Evolutionary conservation across 1,140 invertebrate genomes (phyloP).

Genomic region (Nilaparvata lugens): DNA sequence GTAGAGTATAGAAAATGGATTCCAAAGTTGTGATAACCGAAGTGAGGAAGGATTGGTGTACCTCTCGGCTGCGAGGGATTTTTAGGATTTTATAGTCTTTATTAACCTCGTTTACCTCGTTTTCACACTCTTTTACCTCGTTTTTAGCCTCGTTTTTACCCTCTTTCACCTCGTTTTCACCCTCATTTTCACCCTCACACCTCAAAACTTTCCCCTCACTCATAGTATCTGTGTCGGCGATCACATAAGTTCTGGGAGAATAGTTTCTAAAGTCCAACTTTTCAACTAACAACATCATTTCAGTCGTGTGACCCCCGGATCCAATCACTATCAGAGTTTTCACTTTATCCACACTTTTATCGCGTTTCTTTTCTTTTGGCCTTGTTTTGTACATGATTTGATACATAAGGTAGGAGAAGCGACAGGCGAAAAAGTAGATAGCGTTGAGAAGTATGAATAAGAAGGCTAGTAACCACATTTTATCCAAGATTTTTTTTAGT

Average conservation of each 20-base stretch:
- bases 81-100: slow-evolving; percentile 43
- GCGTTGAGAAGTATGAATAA: too few species aligned
- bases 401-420: not conserved
- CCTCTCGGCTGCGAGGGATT: slow-evolving; percentile 77
- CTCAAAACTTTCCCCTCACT: slow-evolving; percentile 52
- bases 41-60: slow-evolving; percentile 75
- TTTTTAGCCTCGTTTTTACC: slow-evolving; percentile 33
- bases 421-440: too few species aligned
- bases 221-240: slow-evolving; percentile 67
- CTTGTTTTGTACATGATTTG: not conserved
- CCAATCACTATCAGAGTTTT: slow-evolving; percentile 48
- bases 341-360: not conserved
- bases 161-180: slow-evolving; percentile 19
- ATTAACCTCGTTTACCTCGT: not conserved
- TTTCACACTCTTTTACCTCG: not conserved
- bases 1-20: slow-evolving; percentile 56
- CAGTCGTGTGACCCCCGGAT: slow-evolving; percentile 75
- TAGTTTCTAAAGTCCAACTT: slow-evolving; percentile 50
- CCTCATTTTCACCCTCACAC: not conserved
- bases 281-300: slow-evolving; percentile 68
- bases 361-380: not conserved
- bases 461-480: too few species aligned
- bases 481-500: too few species aligned
- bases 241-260: slow-evolving; percentile 61
- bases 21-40: slow-evolving; percentile 68